phyloP scores from a whole-genome alignment of 1,140 invertebrate species.

The Macrostomum lignano region DNA sequence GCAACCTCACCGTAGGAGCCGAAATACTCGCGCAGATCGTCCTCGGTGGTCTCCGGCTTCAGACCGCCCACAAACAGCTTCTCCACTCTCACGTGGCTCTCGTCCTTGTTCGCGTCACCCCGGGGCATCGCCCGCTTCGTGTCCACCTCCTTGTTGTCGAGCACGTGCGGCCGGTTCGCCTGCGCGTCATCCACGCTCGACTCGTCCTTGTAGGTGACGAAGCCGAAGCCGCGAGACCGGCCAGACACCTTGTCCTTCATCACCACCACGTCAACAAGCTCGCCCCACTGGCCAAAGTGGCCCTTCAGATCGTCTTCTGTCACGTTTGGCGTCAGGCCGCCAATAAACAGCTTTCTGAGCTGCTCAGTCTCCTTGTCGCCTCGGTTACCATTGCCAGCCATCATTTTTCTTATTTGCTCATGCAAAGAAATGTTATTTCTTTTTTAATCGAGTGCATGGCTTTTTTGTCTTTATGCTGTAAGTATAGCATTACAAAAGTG shows the following conservation, averaged over 20 bases:
- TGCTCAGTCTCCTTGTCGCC: slow-evolving; percentile 47
- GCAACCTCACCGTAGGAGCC: slow-evolving; percentile 14
- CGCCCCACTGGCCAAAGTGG: slow-evolving; percentile 84
- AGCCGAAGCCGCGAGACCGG: slow-evolving; percentile 13
- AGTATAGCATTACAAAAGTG: too few species aligned
- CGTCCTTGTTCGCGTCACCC: slow-evolving; percentile 2
- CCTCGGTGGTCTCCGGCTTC: slow-evolving; percentile 11
- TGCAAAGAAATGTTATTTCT: too few species aligned
- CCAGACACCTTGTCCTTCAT: slow-evolving; percentile 86
- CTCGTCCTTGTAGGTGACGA: slow-evolving; percentile 7
- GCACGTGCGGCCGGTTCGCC: slow-evolving; percentile 7
- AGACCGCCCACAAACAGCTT: slow-evolving; percentile 11
- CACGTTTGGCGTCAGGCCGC: slow-evolving; percentile 72
- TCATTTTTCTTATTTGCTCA: too few species aligned
- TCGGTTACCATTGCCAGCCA: too few species aligned
- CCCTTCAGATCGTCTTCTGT: slow-evolving; percentile 74
- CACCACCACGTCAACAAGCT: slow-evolving; percentile 82
- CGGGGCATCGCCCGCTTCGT: slow-evolving; percentile 6
- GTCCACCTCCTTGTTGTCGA: slow-evolving; percentile 7
- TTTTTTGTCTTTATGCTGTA: too few species aligned
- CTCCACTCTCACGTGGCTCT: slow-evolving; percentile 4
- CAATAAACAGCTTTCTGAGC: slow-evolving; percentile 78
- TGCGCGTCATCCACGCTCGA: slow-evolving; percentile 8
- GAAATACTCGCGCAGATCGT: slow-evolving; percentile 11
- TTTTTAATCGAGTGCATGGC: too few species aligned